Evolutionary conservation across 2,888 invertebrate genomes (phyloP).

Genomic region (Hydroisotoma schaefferi): DNA sequence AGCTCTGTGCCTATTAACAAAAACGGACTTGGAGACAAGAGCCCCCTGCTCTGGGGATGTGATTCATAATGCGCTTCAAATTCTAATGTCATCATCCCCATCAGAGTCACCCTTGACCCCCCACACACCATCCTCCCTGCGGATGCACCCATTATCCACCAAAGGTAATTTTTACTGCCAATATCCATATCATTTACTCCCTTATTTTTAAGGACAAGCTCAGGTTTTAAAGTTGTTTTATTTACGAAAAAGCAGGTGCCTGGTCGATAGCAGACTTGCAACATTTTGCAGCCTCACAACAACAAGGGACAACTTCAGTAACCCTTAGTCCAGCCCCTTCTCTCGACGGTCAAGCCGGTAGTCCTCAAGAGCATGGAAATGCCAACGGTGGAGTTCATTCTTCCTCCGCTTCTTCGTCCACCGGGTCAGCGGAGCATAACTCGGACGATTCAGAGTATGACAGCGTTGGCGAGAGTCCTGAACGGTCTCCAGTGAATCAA

Average conservation of each 20-base stretch:
- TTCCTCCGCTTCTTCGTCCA: conserved; percentile 43
- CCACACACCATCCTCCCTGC: conserved; percentile 47
- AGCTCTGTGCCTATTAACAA: conserved; percentile 83
- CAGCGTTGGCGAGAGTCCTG: conserved; percentile 48
- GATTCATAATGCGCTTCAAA: conserved; percentile 85
- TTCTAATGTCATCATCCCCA: conserved; percentile 60
- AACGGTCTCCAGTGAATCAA: conserved; percentile 44
- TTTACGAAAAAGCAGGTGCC: conserved; percentile 42
- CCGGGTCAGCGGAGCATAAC: conserved; percentile 41
- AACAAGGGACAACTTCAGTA: conserved; percentile 60
- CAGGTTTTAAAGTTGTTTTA: conserved; percentile 18
- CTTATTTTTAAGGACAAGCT: too few species aligned
- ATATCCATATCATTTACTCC: too few species aligned
- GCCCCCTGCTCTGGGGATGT: conserved; percentile 92
- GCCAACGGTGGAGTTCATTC: conserved; percentile 40
- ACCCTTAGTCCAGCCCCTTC: conserved; percentile 87
- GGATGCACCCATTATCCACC: conserved; percentile 38
- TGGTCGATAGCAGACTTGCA: conserved; percentile 49
- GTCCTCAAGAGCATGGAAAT: conserved; percentile 64
- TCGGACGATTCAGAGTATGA: conserved; percentile 53
- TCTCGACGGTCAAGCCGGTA: conserved; percentile 79
- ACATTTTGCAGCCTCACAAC: conserved; percentile 45
- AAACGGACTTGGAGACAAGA: conserved; percentile 83
- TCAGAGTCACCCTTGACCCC: conserved; percentile 48
- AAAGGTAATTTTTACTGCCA: conserved; percentile 35